phyloP scores from a whole-genome alignment of 2,113 vertebrate species.

The Atlantisia rogersi region DNA sequence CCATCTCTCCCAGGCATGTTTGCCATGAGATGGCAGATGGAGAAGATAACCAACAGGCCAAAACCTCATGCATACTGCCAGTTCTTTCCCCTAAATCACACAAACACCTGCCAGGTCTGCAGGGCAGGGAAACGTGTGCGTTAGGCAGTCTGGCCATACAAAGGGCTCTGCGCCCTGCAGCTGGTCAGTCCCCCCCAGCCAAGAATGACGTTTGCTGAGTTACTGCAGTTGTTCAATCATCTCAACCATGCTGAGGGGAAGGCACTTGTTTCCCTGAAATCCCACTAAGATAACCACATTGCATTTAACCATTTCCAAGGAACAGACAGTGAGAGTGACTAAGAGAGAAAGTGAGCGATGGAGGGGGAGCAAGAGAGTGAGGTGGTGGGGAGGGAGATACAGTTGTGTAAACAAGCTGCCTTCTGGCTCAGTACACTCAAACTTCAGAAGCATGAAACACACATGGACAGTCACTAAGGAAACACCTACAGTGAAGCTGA shows the following conservation, averaged over 20 bases:
- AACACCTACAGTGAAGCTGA: neutral
- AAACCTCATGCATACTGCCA: neutral
- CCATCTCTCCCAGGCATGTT: neutral
- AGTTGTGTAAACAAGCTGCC: neutral
- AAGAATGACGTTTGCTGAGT: neutral
- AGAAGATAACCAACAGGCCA: neutral
- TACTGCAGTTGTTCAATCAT: neutral
- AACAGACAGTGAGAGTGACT: neutral
- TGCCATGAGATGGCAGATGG: neutral
- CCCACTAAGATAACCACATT: neutral
- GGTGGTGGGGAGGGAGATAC: accelerated
- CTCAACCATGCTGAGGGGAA: neutral
- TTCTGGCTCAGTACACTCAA: neutral
- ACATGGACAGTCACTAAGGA: accelerated
- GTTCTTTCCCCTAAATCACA: neutral
- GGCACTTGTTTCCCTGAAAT: neutral
- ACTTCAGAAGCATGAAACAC: neutral
- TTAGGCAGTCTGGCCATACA: neutral
- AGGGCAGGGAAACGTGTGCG: accelerated
- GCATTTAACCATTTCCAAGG: neutral
- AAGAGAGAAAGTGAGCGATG: neutral
- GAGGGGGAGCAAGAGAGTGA: neutral
- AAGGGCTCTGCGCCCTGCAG: neutral
- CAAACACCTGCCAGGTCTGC: neutral
- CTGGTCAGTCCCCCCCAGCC: neutral